phyloP scores from a whole-genome alignment of 2,113 vertebrate species.

The Coregonus clupeaformis region DNA sequence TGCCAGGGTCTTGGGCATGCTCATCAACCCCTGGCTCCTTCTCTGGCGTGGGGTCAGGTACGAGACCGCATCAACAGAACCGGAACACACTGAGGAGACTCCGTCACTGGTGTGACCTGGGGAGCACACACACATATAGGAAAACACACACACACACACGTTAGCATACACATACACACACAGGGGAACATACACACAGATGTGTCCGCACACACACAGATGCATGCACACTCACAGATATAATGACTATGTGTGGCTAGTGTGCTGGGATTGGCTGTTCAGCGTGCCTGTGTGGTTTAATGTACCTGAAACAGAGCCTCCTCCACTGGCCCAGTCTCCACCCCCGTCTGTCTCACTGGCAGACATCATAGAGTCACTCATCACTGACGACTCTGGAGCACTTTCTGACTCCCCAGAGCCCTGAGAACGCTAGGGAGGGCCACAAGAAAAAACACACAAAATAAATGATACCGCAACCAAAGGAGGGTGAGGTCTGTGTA shows the following conservation, averaged over 20 bases:
- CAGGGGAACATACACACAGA: too few relatives aligned
- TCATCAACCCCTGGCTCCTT: slow-evolving; percentile 29
- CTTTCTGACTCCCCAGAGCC: too few relatives aligned
- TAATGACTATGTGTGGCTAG: too few relatives aligned
- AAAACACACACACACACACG: too few relatives aligned
- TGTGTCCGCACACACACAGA: too few relatives aligned
- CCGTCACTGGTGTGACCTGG: slow-evolving; percentile 29
- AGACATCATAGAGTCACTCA: neutral
- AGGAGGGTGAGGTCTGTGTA: neutral
- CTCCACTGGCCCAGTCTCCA: too few relatives aligned
- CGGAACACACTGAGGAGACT: slow-evolving; percentile 15
- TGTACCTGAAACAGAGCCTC: slow-evolving; percentile 29
- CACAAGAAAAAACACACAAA: neutral
- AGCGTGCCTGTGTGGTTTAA: too few relatives aligned
- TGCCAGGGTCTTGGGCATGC: slow-evolving; percentile 53
- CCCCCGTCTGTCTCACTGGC: neutral
- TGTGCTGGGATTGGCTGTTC: too few relatives aligned
- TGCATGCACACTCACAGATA: too few relatives aligned
- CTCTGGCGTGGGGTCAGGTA: slow-evolving; percentile 1
- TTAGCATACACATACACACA: too few relatives aligned
- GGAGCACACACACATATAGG: neutral
- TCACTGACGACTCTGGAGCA: too few relatives aligned
- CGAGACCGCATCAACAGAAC: slow-evolving; percentile 22
- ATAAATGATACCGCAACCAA: neutral
- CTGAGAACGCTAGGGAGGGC: neutral